Conservation (phyloP, 2,888 invertebrate genomes). For the Idaea dimidiata region DNA sequence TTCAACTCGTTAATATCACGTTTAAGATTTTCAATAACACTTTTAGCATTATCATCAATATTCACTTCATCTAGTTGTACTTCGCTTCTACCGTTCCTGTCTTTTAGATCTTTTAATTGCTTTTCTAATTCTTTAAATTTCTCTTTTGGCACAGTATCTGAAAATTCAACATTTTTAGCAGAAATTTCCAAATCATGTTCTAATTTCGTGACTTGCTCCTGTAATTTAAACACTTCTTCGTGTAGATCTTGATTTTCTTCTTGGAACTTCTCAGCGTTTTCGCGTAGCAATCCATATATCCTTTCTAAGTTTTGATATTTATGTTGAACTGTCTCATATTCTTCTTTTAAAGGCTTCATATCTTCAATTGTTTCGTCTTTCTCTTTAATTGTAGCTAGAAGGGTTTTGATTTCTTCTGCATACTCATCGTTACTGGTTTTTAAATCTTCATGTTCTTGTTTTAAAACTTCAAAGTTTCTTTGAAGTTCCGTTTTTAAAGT, state of each 20-base stretch:
- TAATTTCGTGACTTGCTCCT: constrained; percentile 70
- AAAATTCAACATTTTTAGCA: constrained; percentile 48
- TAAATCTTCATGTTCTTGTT: constrained; percentile 70
- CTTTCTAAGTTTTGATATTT: constrained; percentile 75
- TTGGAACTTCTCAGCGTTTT: constrained; percentile 75
- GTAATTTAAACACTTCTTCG: constrained; percentile 73
- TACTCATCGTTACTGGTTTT: constrained; percentile 70
- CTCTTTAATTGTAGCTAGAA: constrained; percentile 66
- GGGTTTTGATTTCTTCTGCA: constrained; percentile 60
- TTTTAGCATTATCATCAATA: constrained; percentile 75
- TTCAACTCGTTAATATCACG: constrained; percentile 68
- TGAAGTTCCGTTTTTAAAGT: constrained; percentile 78
- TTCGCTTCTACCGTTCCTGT: constrained; percentile 51
- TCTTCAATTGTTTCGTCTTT: constrained; percentile 65
- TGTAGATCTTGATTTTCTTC: constrained; percentile 78
- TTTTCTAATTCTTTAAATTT: constrained; percentile 59
- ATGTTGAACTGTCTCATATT: constrained; percentile 65
- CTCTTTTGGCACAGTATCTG: constrained; percentile 58
- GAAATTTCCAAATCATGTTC: constrained; percentile 69
- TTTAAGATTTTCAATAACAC: constrained; percentile 73
- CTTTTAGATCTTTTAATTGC: constrained; percentile 58
- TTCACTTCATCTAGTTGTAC: constrained; percentile 67
- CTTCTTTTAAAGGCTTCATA: constrained; percentile 44
- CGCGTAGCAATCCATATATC: constrained; percentile 63
- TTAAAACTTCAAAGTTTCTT: constrained; percentile 72